Evolutionary conservation across 2,113 vertebrate species (phyloP).

Genomic region (Agelaius tricolor): DNA sequence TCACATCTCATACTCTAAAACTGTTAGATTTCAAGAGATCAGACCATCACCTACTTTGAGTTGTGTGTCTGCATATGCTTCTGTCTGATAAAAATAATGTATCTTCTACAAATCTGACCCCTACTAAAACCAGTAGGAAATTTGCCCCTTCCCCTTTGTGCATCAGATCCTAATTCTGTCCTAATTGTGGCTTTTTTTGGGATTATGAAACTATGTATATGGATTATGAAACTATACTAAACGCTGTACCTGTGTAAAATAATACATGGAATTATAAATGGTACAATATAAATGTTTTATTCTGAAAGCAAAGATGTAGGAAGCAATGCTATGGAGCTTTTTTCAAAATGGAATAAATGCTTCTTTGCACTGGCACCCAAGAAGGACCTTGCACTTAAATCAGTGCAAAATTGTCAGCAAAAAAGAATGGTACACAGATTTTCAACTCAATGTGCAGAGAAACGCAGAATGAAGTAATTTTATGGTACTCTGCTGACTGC

Average conservation of each 20-base stretch:
- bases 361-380: neutral
- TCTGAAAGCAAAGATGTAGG: neutral
- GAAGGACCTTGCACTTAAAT: neutral
- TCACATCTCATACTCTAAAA: neutral
- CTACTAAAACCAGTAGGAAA: neutral
- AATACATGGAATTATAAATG: neutral
- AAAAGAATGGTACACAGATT: neutral
- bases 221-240: too few species aligned
- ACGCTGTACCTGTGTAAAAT: neutral
- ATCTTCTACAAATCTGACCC: neutral
- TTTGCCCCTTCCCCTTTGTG: neutral
- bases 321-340: neutral
- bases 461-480: neutral
- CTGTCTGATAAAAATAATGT: neutral
- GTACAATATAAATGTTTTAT: neutral
- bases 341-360: neutral
- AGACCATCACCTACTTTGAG: neutral
- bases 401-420: neutral
- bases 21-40: neutral
- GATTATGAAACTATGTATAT: neutral
- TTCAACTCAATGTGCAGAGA: neutral
- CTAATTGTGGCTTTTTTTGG: neutral
- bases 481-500: neutral
- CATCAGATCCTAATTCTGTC: neutral
- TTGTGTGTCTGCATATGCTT: neutral